Base-by-base conservation (phyloP, 2,113 vertebrate species). In the Etheostoma spectabile region DNA sequence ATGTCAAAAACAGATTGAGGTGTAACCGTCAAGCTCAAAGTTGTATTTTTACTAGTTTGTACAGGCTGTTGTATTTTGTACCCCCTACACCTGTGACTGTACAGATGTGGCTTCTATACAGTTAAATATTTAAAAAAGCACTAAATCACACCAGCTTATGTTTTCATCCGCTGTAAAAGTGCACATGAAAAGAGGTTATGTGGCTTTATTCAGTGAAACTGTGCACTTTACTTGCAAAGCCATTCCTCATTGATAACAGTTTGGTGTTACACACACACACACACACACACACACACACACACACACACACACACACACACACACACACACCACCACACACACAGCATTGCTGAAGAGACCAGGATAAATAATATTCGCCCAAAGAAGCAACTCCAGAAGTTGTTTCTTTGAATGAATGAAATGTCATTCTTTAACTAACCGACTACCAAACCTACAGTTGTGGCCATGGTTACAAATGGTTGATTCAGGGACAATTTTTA, bases 21-120 rank as follows among this genome's bases (percentile, higher is more conserved):
- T 66, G 51, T 45, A 19, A 35, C 16, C 0, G 18, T 74, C 7
- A 33, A 78, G 45, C 19, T 68, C 18, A 63, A 68, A 87, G 27
- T 78, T 45, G 38, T 69, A 59, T 86, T 86, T 90, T 73, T 77
- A 56, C 57, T 74, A 72, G 55, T 82, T 81, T 83, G 79, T 88
- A 75, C 46, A 79, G 51, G 42, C 33, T 79, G 42, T 81, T 80
- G 85, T 83, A n/a, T 64, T 88, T 77, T 76, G 64, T 63, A 73
- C 45, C 55, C 55, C 64, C 38, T 21, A 38, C 49, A 57, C 8
- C 27, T 64, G 77, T 83, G 55, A 33, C 70, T 69, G 66, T 30
- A 49, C 42, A 13, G 19, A 14, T 35, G 15, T 83, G 51, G 38
- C 70, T 69, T 75, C 13, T 83, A 72, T 30, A 49, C 33, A 13